phyloP scores from a whole-genome alignment of 2,797 vertebrate genomes.

The Catharus ustulatus region DNA sequence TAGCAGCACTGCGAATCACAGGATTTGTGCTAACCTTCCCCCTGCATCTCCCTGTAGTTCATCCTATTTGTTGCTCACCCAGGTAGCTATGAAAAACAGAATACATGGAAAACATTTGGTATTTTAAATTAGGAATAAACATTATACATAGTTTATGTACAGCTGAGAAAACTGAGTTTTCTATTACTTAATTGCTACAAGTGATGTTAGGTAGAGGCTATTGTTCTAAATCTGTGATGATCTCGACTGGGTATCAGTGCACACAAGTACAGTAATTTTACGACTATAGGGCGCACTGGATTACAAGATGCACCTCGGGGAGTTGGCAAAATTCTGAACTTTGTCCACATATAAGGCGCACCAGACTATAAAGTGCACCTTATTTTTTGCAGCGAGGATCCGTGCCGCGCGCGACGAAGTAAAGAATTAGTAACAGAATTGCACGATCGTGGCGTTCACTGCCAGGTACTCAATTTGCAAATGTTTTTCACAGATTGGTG shows the following conservation, averaged over 20 bases:
- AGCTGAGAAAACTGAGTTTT: background rate
- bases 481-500: too few relatives aligned
- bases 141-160: background rate
- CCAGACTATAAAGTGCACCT: too few relatives aligned
- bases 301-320: too few relatives aligned
- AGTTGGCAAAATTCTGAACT: too few relatives aligned
- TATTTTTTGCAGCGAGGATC: too few relatives aligned
- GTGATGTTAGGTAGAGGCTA: background rate
- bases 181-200: background rate
- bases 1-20: background rate
- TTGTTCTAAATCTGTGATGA: background rate
- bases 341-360: too few relatives aligned
- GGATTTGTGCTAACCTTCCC: background rate
- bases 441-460: too few relatives aligned
- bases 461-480: too few relatives aligned
- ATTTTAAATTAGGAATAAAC: background rate
- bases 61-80: background rate
- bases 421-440: too few relatives aligned
- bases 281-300: too few relatives aligned
- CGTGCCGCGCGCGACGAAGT: too few relatives aligned
- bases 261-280: background rate
- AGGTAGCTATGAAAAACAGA: background rate
- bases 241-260: background rate
- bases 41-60: background rate
- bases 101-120: background rate